phyloP scores from a whole-genome alignment of 2,888 invertebrate genomes.

The Pristionchus fissidentatus region DNA sequence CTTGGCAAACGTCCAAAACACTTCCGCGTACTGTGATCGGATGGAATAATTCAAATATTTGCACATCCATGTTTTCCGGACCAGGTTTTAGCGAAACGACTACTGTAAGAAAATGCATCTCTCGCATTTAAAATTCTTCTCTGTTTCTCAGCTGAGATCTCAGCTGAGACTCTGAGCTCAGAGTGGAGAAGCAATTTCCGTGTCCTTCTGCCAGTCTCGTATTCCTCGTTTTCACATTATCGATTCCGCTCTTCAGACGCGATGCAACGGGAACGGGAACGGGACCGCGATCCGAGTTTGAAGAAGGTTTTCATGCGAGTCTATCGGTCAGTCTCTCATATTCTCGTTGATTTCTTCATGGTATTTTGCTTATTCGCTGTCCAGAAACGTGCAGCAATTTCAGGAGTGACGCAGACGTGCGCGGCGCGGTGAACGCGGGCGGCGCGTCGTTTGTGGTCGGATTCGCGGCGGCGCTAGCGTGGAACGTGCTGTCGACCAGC shows the following conservation, averaged over 20 bases:
- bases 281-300: conserved; percentile 23
- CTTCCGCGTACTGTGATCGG: no score
- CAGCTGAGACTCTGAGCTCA: no score
- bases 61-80: no score
- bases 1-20: no score
- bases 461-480: not conserved
- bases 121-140: not conserved
- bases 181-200: conserved; percentile 24
- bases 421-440: conserved; percentile 20
- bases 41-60: no score
- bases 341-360: not conserved
- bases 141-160: no score
- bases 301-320: conserved; percentile 14
- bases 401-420: conserved; percentile 36
- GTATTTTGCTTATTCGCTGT: not conserved
- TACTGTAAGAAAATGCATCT: not conserved
- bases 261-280: conserved; percentile 41
- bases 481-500: not conserved
- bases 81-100: no score
- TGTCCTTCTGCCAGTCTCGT: not conserved
- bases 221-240: not conserved
- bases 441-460: not conserved
- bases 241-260: not conserved
- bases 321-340: conserved; percentile 9
- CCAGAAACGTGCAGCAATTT: not conserved